Percentiles rank a stretch among this genome's conserved stretches.
Evolutionary conservation across 2,888 invertebrate species (phyloP).

Genomic region (Seladonia tumulorum): DNA sequence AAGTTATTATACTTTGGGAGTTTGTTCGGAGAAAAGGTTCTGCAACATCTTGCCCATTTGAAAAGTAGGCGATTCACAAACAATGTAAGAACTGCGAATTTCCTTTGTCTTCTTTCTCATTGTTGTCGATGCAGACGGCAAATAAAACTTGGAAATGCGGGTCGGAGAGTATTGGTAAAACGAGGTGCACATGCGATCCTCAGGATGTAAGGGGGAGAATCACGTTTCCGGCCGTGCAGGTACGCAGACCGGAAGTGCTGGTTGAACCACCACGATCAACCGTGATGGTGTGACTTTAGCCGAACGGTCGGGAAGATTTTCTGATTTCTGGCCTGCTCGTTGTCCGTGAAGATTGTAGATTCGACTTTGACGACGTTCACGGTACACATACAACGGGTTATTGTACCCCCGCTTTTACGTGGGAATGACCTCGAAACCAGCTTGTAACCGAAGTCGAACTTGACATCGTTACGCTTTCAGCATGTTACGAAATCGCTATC

Average conservation of each 20-base stretch:
- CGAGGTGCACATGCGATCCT: constrained; percentile 51
- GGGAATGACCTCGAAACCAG: constrained; percentile 55
- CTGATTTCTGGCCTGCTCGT: constrained; percentile 67
- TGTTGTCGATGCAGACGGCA: background rate
- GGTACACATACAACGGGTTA: constrained; percentile 50
- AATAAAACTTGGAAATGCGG: constrained; percentile 51
- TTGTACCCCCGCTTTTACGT: constrained; percentile 53
- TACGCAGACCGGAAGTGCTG: constrained; percentile 71
- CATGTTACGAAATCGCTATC: constrained; percentile 34
- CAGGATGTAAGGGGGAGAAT: constrained; percentile 58
- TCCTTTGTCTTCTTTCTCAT: background rate
- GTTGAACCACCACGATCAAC: constrained; percentile 66
- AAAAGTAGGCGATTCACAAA: background rate
- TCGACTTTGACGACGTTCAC: constrained; percentile 48
- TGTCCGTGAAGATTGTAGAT: constrained; percentile 73
- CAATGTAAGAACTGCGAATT: background rate
- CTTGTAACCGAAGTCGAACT: constrained; percentile 50
- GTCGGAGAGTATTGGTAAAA: constrained; percentile 43
- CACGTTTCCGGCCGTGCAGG: constrained; percentile 75
- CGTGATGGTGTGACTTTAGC: constrained; percentile 69
- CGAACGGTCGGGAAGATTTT: constrained; percentile 71
- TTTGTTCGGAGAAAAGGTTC: background rate
- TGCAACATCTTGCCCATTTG: background rate
- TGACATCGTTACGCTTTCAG: constrained; percentile 59
- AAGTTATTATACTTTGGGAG: background rate